Percentiles rank a stretch among this genome's conserved stretches.
Conservation (phyloP, 53 echinoderm and acorn worm species). For the Hippasteria phrygiana region DNA sequence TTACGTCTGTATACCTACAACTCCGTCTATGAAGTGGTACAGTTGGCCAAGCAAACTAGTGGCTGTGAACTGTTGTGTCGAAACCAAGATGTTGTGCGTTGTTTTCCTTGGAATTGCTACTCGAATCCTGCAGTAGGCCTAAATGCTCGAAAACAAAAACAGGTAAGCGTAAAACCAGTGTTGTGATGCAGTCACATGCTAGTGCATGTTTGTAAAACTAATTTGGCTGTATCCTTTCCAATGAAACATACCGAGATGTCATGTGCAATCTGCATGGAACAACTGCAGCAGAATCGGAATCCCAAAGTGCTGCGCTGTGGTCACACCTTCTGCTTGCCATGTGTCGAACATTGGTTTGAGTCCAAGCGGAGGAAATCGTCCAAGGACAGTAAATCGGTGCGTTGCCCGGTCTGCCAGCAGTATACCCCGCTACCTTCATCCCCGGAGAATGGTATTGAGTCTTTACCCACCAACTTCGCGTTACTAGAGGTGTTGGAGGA, state of each 20-base stretch:
- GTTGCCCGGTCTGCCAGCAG: slow-evolving; percentile 1
- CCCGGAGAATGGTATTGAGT: not conserved
- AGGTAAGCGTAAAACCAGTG: too few species aligned
- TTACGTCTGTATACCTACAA: too few species aligned
- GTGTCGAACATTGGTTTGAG: slow-evolving; percentile 2
- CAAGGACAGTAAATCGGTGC: not conserved
- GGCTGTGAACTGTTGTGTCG: too few species aligned
- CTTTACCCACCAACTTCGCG: slow-evolving; percentile 38
- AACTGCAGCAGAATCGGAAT: not conserved
- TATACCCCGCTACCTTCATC: not conserved
- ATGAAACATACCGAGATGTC: slow-evolving; percentile 16
- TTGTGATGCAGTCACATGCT: too few species aligned
- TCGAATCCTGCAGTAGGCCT: too few species aligned
- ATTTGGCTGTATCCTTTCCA: too few species aligned
- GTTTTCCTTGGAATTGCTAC: too few species aligned
- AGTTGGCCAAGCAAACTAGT: too few species aligned
- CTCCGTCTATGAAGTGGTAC: too few species aligned
- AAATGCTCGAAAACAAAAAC: too few species aligned
- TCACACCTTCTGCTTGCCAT: slow-evolving; percentile 12
- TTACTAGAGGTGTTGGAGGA: slow-evolving; percentile 3
- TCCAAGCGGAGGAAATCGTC: not conserved
- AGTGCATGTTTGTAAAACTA: too few species aligned
- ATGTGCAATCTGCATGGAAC: slow-evolving; percentile 27
- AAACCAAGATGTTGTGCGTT: too few species aligned
- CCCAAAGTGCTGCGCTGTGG: slow-evolving; percentile 39